Conservation (phyloP, 2,888 invertebrate genomes). For the Ectemnius lituratus region DNA sequence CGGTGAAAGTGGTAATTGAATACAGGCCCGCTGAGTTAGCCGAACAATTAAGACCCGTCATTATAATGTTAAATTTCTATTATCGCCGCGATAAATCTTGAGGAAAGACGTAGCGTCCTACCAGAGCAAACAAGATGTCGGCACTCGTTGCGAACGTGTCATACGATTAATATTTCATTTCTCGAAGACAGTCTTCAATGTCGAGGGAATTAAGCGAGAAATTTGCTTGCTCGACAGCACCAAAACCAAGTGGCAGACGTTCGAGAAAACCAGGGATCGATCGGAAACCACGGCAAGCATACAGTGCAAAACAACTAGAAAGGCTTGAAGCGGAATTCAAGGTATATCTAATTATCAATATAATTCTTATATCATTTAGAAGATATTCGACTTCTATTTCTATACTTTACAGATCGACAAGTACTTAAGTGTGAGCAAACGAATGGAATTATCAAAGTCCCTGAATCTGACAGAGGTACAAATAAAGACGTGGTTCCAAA, state of each 20-base stretch:
- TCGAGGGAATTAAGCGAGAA: background rate
- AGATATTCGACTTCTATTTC: no score
- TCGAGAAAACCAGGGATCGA: slow-evolving; percentile 93
- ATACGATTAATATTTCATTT: slow-evolving; percentile 22
- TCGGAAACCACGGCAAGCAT: slow-evolving; percentile 96
- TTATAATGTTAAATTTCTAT: slow-evolving; percentile 67
- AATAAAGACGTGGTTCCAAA: slow-evolving; percentile 98
- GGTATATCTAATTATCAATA: slow-evolving; percentile 73
- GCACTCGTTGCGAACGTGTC: background rate
- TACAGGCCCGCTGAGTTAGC: slow-evolving; percentile 56
- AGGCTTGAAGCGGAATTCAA: slow-evolving; percentile 96
- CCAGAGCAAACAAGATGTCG: background rate
- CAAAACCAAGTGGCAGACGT: slow-evolving; percentile 88
- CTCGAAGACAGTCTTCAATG: slow-evolving; percentile 1
- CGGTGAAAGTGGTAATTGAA: slow-evolving; percentile 66
- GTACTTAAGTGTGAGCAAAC: slow-evolving; percentile 96
- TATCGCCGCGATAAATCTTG: slow-evolving; percentile 60
- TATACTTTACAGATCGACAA: slow-evolving; percentile 86
- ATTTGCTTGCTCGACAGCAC: slow-evolving; percentile 79
- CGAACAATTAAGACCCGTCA: slow-evolving; percentile 57
- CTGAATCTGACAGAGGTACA: slow-evolving; percentile 95
- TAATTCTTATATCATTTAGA: no score
- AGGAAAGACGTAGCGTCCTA: slow-evolving; percentile 11
- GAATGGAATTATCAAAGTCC: slow-evolving; percentile 94
- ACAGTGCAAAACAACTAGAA: slow-evolving; percentile 96